Evolutionary conservation across 2,888 invertebrate genomes (phyloP), one percentile per base, ranked within the genome.

Genomic region (Aspidiotus destructor): DNA sequence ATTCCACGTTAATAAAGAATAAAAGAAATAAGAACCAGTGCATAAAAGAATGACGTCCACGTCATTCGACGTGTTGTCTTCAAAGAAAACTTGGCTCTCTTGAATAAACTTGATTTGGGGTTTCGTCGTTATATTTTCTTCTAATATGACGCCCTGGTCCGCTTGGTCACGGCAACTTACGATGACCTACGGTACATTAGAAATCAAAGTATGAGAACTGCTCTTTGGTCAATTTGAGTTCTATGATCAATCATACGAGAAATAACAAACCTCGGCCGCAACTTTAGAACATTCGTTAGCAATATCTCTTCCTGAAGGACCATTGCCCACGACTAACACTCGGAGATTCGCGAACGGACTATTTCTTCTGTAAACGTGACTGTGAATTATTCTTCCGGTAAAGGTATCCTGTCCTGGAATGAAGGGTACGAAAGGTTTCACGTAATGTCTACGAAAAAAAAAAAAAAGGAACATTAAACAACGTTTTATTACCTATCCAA

Each of bases 251-350:
- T 28, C 28, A 5, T 28, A 28, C 28, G 28, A 28, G 28, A 28
- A 28, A 28, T 28, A 28, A 5, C n/a, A 28, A 28, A 48, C 77
- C 70, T 79, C 79, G 17, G 79, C 73, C 0, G 88, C 85, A 2
- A 83, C 80, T 72, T 80, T 77, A 40, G 88, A 83, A 70, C 89
- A 75, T 71, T 89, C 87, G 0, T 85, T 78, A 2, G 84, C 81
- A 44, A 91, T 83, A 74, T 91, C 91, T 52, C 85, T 76, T 0
- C 88, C 91, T 0, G 89, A 89, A 9, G 87, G 82, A 0, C 85
- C 85, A 0, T 86, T 86, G 1, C 90, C 90, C 0, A 90, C 78
- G 0, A 88, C 75, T 0, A 87, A 78, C 0, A 89, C 86, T 2
- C 77, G 79, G 62, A 83, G 81, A 40, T 81, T 81, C 13, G 75